A percentile compares a stretch with the other conserved stretches of the same genome.
Evolutionary conservation across 2,888 invertebrate species (phyloP).

Genomic region (Sinohyriopsis cumingii): DNA sequence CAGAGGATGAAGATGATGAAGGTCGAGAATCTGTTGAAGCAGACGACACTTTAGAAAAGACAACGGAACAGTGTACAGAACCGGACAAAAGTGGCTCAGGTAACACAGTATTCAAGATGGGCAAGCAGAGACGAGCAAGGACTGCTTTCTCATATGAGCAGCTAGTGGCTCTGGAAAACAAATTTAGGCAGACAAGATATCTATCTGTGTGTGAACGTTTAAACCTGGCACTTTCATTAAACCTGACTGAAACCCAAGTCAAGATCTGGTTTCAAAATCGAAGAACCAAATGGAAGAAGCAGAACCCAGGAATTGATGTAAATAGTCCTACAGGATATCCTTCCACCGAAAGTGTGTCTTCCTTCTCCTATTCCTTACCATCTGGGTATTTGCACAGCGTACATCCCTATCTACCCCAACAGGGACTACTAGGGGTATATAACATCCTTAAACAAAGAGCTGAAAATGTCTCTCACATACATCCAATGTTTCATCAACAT

Average conservation of each 20-base stretch:
- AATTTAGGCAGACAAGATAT: slow-evolving; percentile 95
- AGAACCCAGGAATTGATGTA: slow-evolving; percentile 98
- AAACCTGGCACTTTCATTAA: slow-evolving; percentile 93
- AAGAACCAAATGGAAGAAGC: slow-evolving; percentile 99
- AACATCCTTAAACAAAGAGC: slow-evolving; percentile 58
- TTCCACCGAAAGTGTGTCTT: slow-evolving; percentile 49
- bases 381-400: slow-evolving; percentile 60
- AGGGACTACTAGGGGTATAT: slow-evolving; percentile 55
- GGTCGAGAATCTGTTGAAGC: no score
- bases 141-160: slow-evolving; percentile 99
- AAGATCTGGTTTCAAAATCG: slow-evolving; percentile 81
- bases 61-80: slow-evolving; percentile 21
- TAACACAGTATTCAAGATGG: no score
- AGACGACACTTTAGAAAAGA: no score
- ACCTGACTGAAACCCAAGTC: slow-evolving; percentile 95
- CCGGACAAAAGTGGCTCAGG: slow-evolving; percentile 1
- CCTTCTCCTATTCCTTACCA: slow-evolving; percentile 58
- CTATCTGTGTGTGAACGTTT: slow-evolving; percentile 97
- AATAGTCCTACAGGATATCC: slow-evolving; percentile 70
- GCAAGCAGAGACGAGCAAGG: slow-evolving; percentile 89
- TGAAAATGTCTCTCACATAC: slow-evolving; percentile 51
- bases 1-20: no score
- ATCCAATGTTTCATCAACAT: slow-evolving; percentile 49
- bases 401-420: slow-evolving; percentile 63
- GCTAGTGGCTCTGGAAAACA: slow-evolving; percentile 96